These are phyloP conservation scores for Ceyx erithaca DNA, from an alignment of 2,797 vertebrate genomes.

Conservation along the genomic window DNA sequence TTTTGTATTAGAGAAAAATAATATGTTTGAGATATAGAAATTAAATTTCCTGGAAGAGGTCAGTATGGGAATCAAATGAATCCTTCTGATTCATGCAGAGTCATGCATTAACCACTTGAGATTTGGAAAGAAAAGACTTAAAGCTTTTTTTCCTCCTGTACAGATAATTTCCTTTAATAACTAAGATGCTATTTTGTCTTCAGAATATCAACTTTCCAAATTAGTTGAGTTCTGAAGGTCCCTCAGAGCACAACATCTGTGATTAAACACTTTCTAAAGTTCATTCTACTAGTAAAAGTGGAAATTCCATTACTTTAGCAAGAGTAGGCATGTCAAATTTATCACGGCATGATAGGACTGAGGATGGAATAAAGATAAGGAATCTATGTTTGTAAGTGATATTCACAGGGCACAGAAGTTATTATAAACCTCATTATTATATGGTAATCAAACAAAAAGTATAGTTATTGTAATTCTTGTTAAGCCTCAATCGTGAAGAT, in stretches of 20 bases:
- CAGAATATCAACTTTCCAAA: constrained; percentile 76
- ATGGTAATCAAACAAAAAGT: constrained; percentile 15
- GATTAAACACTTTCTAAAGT: constrained; percentile 76
- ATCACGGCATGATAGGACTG: constrained; percentile 16
- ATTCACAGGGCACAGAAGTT: constrained; percentile 44
- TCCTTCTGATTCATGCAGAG: constrained; percentile 78
- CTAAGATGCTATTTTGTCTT: constrained; percentile 65
- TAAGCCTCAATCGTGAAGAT: background rate
- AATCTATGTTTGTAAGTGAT: constrained; percentile 8
- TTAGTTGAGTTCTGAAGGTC: constrained; percentile 72
- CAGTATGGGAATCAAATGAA: constrained; percentile 71
- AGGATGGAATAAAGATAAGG: background rate
- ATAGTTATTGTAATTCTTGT: background rate
- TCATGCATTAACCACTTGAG: constrained; percentile 82
- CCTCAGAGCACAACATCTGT: constrained; percentile 68
- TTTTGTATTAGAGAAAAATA: constrained; percentile 58
- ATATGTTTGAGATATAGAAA: constrained; percentile 68
- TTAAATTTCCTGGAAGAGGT: constrained; percentile 74
- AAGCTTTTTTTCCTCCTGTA: constrained; percentile 63
- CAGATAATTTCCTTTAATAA: constrained; percentile 80
- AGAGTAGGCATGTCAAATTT: constrained; percentile 62
- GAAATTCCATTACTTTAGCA: constrained; percentile 67
- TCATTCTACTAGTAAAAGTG: constrained; percentile 54
- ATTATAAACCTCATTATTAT: constrained; percentile 59
- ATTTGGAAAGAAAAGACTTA: constrained; percentile 69